A percentile compares a stretch with the other conserved stretches of the same genome.
Evolutionary conservation across 2,797 vertebrate genomes (phyloP).

Genomic region (Thaleichthys pacificus): DNA sequence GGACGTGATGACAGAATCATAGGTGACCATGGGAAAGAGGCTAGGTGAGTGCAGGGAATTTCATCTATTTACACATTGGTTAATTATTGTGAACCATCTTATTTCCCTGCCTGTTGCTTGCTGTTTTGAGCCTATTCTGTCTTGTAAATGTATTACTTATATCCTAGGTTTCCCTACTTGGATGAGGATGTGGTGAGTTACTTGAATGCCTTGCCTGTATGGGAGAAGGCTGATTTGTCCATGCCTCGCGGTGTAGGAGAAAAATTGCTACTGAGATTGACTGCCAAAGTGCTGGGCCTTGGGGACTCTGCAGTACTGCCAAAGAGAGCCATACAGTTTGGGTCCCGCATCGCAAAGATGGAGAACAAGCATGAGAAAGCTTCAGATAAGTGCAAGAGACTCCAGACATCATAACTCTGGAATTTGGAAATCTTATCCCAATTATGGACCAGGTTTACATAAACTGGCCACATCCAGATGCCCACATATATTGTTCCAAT

Average conservation of each 20-base stretch:
- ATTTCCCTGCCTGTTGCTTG: not conserved
- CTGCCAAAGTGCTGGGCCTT: conserved; percentile 81
- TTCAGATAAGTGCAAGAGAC: conserved; percentile 85
- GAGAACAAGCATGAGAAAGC: conserved; percentile 86
- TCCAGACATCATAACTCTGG: conserved; percentile 60
- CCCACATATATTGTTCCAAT: not conserved
- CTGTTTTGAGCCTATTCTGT: not conserved
- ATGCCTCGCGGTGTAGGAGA: conserved; percentile 89
- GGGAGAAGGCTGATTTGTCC: conserved; percentile 85
- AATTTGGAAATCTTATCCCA: not conserved
- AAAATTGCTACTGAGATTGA: conserved; percentile 87
- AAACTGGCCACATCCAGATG: not conserved
- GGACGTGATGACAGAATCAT: conserved; percentile 94
- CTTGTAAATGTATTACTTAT: not conserved
- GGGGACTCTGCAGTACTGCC: conserved; percentile 78
- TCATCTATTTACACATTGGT: not conserved
- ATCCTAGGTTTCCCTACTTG: conserved; percentile 89
- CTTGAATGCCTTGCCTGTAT: conserved; percentile 85
- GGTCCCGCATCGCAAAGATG: conserved; percentile 93
- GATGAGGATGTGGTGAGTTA: conserved; percentile 92
- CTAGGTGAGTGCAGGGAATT: conserved; percentile 72
- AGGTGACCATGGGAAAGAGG: conserved; percentile 92
- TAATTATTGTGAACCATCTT: not conserved
- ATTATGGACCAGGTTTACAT: not conserved
- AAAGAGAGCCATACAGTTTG: conserved; percentile 96